Evolutionary conservation across 2,113 vertebrate genomes (phyloP), one percentile per base, ranked within the genome.

Genomic region (Aegotheles bennettii): DNA sequence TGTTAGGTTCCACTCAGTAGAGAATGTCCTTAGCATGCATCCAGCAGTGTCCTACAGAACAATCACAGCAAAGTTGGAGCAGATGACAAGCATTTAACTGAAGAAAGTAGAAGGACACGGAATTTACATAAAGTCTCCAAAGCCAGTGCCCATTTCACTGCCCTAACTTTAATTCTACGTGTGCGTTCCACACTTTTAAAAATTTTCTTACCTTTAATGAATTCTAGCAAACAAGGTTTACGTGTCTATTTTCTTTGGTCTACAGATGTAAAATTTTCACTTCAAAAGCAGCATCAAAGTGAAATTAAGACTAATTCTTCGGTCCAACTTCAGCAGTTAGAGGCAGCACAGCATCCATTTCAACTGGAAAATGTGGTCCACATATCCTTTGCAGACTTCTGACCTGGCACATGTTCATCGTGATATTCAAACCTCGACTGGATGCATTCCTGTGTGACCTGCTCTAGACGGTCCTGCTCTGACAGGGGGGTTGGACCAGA

Each of bases 1-100:
- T 84, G 45, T 80, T 83, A 95, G 28, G 17, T 91, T 95, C 51
- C 68, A 68, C 57, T 96, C 51, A 67, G 64, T 20, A 81, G 53
- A 75, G 35, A 68, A 81, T 1, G 3, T 67, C 64, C 35, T 87
- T 57, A 89, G 68, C 64, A 92, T 2, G 1, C 23, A 71, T 28
- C 15, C 43, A 65, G 51, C 48, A 53, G 38, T 5, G 1, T 74
- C 59, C 60, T 47, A 67, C 42, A 63, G 76, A 91, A 77, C 35
- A 63, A 80, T 35, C 64, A 83, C 33, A 81, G 71, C 20, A 69
- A 93, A 77, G 21, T 26, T 76, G 10, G 5, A 24, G 21, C 70
- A 36, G 16, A 92, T 51, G 8, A 67, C 54, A 83, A 36, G 21
- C 20, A 74, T 20, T 89, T 67, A 83, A 54, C 13, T 15, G 21